These are phyloP conservation scores for Papilio dardanus DNA, from an alignment of 1,140 invertebrate species.

Conservation along the genomic window DNA sequence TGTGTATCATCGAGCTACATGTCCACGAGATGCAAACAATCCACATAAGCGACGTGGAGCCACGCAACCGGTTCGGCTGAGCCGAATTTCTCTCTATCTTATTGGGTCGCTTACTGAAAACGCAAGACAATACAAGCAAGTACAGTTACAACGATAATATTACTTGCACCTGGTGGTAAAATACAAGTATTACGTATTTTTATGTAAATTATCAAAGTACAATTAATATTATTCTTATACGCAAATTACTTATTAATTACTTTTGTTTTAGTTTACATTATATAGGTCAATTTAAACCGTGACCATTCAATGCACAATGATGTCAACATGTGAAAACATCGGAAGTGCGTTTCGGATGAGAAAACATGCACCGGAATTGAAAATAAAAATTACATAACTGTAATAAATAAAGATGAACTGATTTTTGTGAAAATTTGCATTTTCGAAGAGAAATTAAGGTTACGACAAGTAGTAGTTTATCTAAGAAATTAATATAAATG, in stretches of 20 bases:
- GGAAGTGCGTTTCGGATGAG: not conserved
- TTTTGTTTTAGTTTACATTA: not conserved
- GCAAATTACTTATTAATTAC: not conserved
- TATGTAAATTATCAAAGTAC: not conserved
- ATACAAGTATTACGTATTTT: not conserved
- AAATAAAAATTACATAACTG: constrained; percentile 1
- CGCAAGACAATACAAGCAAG: not conserved
- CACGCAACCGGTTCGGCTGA: constrained; percentile 10
- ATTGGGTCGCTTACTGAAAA: constrained; percentile 8
- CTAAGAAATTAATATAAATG: too few species aligned
- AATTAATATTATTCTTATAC: not conserved
- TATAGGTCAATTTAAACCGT: not conserved
- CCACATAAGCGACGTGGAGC: not conserved
- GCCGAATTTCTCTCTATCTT: constrained; percentile 26
- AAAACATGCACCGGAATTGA: not conserved
- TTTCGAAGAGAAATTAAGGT: too few species aligned
- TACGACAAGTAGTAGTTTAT: too few species aligned
- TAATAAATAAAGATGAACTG: too few species aligned
- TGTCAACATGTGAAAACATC: not conserved
- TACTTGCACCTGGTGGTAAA: not conserved
- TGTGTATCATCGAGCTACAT: not conserved
- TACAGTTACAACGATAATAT: not conserved
- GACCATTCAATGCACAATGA: constrained; percentile 13
- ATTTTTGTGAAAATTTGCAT: too few species aligned
- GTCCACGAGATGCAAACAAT: not conserved